Evolutionary conservation across 2,797 vertebrate species (phyloP).

Genomic region (Spinus olivaceus): DNA sequence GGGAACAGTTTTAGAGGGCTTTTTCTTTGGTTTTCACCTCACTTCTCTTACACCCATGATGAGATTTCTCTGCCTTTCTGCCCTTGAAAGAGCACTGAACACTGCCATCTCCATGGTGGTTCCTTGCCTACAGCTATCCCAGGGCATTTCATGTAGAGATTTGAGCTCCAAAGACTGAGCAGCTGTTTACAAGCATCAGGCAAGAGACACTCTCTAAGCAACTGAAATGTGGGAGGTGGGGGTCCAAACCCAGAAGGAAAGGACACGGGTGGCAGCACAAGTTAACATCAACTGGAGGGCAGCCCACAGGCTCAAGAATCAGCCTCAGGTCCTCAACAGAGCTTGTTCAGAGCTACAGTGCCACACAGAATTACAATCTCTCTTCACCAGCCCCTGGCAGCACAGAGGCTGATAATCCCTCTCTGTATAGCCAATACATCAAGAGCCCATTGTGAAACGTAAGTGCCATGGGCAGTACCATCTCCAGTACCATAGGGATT

Average conservation of each 20-base stretch:
- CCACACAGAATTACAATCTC: background rate
- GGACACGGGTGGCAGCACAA: background rate
- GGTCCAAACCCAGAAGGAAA: background rate
- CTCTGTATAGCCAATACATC: background rate
- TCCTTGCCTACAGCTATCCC: background rate
- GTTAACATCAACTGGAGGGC: background rate
- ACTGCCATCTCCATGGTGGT: background rate
- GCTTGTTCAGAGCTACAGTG: background rate
- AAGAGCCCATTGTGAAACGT: accelerated
- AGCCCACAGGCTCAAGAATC: background rate
- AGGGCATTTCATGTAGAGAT: background rate
- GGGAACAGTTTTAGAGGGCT: background rate
- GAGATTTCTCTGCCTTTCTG: background rate
- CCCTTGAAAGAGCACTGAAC: background rate
- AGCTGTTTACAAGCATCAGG: background rate
- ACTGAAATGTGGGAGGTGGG: background rate
- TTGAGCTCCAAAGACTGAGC: background rate
- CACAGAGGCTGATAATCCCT: background rate
- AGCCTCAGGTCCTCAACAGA: background rate
- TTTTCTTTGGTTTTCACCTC: background rate
- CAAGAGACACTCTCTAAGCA: background rate
- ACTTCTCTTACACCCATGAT: background rate
- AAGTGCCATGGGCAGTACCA: background rate
- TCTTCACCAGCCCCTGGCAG: background rate
- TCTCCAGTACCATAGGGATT: background rate